Conservation (phyloP, 2,113 vertebrate species). For the Vimba vimba region DNA sequence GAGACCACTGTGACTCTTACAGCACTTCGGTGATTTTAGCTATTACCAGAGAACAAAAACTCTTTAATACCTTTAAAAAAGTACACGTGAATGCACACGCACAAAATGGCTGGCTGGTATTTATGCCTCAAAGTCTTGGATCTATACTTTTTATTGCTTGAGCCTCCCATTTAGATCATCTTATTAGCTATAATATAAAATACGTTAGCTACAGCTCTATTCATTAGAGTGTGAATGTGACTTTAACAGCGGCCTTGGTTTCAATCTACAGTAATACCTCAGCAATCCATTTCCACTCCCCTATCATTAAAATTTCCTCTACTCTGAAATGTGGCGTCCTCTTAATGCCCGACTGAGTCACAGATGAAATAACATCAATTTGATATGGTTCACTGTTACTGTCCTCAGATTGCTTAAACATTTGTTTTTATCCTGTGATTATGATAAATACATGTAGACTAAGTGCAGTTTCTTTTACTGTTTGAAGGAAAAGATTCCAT, state of each 20-base stretch:
- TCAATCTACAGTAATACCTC: not conserved
- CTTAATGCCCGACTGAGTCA: slow-evolving; percentile 19
- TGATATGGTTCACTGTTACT: not conserved
- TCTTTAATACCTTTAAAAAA: slow-evolving; percentile 15
- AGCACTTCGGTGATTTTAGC: slow-evolving; percentile 17
- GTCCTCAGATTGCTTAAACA: not conserved
- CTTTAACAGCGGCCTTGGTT: not conserved
- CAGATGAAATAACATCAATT: not conserved
- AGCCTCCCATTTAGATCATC: slow-evolving; percentile 11
- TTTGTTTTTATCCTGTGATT: not conserved
- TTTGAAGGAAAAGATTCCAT: not conserved
- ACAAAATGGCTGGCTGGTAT: not conserved
- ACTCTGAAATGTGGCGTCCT: not conserved
- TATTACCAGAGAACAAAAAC: slow-evolving; percentile 14
- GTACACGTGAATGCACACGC: not conserved
- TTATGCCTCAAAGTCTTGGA: slow-evolving; percentile 6
- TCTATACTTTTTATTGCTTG: slow-evolving; percentile 16
- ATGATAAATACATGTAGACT: not conserved
- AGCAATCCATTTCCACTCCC: not conserved
- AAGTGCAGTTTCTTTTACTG: not conserved
- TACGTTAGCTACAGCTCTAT: not conserved
- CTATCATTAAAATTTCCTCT: not conserved
- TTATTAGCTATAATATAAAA: slow-evolving; percentile 31
- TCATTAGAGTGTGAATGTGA: not conserved
- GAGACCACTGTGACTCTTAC: not conserved